These are phyloP conservation scores for Standfussiana lucernea DNA, from an alignment of 2,888 invertebrate species.

Conservation along the genomic window DNA sequence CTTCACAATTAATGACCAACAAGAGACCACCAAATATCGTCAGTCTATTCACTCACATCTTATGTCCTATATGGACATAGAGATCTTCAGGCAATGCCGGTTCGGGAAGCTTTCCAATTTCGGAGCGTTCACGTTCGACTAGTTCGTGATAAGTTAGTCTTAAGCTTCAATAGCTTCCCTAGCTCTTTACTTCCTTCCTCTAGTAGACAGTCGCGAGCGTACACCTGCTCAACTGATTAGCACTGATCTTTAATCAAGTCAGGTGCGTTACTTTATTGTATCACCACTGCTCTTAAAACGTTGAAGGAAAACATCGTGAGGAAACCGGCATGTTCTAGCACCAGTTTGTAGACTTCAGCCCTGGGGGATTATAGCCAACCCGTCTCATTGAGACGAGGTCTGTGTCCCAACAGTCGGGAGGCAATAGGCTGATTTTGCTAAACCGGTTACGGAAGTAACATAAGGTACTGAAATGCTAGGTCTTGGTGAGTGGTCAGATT, in stretches of 20 bases:
- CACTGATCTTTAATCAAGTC: neutral
- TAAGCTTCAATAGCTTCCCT: neutral
- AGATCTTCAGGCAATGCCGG: slow-evolving; percentile 25
- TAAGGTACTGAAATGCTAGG: neutral
- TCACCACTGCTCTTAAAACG: neutral
- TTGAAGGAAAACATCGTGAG: neutral
- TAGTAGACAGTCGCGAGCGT: neutral
- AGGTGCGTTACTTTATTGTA: neutral
- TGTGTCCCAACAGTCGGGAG: neutral
- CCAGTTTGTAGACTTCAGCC: neutral
- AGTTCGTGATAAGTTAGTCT: slow-evolving; percentile 41
- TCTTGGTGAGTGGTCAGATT: neutral
- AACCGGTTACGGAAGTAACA: neutral
- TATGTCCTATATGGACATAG: neutral
- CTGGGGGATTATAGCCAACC: neutral
- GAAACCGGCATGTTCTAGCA: neutral
- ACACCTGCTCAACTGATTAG: neutral
- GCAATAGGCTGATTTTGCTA: neutral
- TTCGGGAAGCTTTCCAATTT: slow-evolving; percentile 53
- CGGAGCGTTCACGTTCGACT: slow-evolving; percentile 33
- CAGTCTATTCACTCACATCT: neutral
- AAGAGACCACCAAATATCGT: neutral
- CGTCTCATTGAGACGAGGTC: neutral
- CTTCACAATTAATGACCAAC: neutral
- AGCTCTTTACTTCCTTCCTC: slow-evolving; percentile 42